Evolutionary conservation across 30 jellyfish, hydroid and myxozoan species (phyloP).

Genomic region (Clytia hemisphaerica): DNA sequence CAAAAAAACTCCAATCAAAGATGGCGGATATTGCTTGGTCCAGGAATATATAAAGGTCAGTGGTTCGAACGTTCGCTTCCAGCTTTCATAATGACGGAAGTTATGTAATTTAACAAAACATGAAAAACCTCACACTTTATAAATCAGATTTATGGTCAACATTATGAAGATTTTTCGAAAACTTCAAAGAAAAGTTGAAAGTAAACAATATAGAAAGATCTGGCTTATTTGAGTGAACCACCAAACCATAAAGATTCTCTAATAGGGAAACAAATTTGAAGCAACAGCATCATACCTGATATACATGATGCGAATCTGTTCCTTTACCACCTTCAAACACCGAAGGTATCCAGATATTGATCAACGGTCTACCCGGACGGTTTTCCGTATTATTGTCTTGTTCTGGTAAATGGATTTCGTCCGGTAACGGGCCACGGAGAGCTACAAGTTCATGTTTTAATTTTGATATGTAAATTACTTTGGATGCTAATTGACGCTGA

Average conservation of each 20-base stretch:
- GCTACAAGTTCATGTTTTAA: constrained; percentile 69
- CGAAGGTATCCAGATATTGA: constrained; percentile 90
- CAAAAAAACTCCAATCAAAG: no score
- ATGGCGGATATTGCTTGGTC: no score
- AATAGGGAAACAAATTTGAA: background rate
- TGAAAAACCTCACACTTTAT: no score
- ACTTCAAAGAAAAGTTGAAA: no score
- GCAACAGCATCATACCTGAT: constrained; percentile 69
- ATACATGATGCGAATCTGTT: constrained; percentile 81
- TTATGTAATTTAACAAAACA: no score
- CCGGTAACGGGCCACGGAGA: constrained; percentile 94
- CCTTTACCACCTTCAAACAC: constrained; percentile 90
- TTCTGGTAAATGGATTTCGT: constrained; percentile 35
- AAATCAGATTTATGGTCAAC: no score
- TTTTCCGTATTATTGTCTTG: background rate
- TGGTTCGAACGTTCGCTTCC: no score
- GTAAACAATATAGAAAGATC: no score
- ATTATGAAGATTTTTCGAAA: no score
- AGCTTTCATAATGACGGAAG: no score
- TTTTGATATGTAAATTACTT: constrained; percentile 35
- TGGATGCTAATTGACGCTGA: constrained; percentile 60
- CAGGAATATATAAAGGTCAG: no score
- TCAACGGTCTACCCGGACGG: constrained; percentile 37
- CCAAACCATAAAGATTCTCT: background rate
- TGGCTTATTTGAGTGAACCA: no score